Percentiles rank a stretch among this genome's conserved stretches.
phyloP scores from a whole-genome alignment of 2,113 vertebrate species.

The Paradoxurus hermaphroditus region DNA sequence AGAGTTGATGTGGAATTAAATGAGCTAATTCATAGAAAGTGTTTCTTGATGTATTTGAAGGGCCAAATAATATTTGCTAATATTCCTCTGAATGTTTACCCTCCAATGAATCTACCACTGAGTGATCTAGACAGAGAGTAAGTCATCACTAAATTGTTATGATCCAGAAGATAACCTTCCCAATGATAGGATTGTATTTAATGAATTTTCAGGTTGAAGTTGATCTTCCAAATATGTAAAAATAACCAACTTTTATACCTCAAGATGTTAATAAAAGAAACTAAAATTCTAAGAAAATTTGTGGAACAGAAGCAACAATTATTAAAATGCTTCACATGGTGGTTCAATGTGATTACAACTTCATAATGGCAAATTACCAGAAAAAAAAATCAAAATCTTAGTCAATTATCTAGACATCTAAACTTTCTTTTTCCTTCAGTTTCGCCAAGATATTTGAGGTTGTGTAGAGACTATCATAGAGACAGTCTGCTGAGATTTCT shows the following conservation, averaged over 20 bases:
- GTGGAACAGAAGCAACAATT: neutral
- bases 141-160: neutral
- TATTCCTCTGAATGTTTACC: neutral
- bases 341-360: neutral
- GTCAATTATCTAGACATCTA: neutral
- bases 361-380: neutral
- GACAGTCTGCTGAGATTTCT: neutral
- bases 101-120: neutral
- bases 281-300: neutral
- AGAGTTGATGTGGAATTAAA: neutral
- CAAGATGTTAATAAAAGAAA: neutral
- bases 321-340: neutral
- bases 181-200: neutral
- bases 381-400: neutral
- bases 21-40: neutral
- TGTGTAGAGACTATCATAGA: neutral
- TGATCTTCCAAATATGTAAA: constrained; percentile 10
- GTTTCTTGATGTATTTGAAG: neutral
- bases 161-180: neutral
- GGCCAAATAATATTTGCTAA: neutral
- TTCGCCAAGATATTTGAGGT: neutral
- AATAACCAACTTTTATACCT: neutral
- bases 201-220: neutral
- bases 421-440: neutral
- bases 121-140: neutral